Evolutionary conservation across 2,888 invertebrate species (phyloP), one percentile per base, ranked within the genome.

Genomic region (Nineta flava): DNA sequence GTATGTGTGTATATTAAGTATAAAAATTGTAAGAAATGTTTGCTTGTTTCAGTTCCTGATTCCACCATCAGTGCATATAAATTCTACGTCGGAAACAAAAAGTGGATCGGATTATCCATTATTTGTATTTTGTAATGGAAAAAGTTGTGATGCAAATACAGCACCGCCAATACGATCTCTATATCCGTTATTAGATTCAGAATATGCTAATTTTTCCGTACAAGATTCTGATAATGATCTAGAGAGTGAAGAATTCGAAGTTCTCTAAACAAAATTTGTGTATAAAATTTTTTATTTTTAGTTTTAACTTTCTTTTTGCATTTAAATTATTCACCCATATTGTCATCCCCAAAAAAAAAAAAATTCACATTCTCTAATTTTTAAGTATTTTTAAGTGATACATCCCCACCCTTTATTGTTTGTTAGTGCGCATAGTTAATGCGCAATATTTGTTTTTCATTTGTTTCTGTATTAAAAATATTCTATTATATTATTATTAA

Each of bases 61-160:
- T 57, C 77, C 74, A n/a, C 61, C 62, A 7, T 60, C 66, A 6
- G 31, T 13, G 10, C 9, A 50, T 17, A 51, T 51, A 45, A 48
- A 50, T 50, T 56, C 51, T 54, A 57, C 45, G 16, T 55, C 51
- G 31, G 56, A 53, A 12, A 53, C 55, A 59, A 64, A 68, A 58
- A 65, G 68, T 56, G 72, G 65, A 56, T 73, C 71, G 53, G 82
- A 84, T 60, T 90, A 90, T 67, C 90, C 91, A 31, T 79, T 90
- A 72, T 91, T 90, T 69, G 79, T 82, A 53, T 79, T 90, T 61
- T 77, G 81, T 54, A 78, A 83, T 58, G 87, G 87, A 51, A 77
- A 79, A 58, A 76, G 78, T 58, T 68, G 70, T 57, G 76, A 79
- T 58, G 63, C 64, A 15, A 57, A 60, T 44, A 26, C 26, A 26